These are phyloP conservation scores for Sialia sialis DNA, from an alignment of 2,113 vertebrate species.

Conservation along the genomic window DNA sequence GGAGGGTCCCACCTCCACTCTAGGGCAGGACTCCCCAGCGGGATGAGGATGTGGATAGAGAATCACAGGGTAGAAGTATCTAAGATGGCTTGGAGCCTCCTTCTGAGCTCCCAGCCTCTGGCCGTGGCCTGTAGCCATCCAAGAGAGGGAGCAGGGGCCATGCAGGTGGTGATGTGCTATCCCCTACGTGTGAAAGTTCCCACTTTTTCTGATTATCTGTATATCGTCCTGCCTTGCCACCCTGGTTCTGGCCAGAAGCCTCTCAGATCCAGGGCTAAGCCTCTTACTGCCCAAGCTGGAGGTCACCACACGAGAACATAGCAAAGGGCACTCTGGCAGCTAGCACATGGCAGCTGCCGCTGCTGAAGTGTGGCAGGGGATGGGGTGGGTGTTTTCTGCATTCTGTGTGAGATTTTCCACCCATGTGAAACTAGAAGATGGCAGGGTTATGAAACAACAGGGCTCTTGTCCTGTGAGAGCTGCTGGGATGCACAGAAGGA, in stretches of 20 bases:
- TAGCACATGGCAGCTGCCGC: not conserved
- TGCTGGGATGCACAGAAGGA: rapidly evolving
- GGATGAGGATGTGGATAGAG: not conserved
- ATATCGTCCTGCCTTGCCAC: not conserved
- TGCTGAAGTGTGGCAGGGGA: not conserved
- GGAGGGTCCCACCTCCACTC: not conserved
- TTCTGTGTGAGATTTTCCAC: not conserved
- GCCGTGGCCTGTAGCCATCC: not conserved
- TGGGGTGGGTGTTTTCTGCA: not conserved
- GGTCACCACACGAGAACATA: not conserved
- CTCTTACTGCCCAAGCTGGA: not conserved
- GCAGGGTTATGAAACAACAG: not conserved
- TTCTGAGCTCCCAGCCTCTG: not conserved
- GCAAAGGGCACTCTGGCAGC: not conserved
- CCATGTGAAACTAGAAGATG: not conserved
- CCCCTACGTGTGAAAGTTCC: slow-evolving; percentile 15
- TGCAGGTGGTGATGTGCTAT: rapidly evolving
- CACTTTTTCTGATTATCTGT: slow-evolving; percentile 4
- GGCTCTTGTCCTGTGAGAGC: not conserved
- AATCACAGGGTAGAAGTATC: not conserved
- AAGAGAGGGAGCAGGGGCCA: not conserved
- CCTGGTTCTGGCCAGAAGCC: not conserved
- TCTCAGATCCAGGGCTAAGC: slow-evolving; percentile 13
- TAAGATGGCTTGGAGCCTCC: not conserved
- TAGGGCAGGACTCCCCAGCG: rapidly evolving